Evolutionary conservation across 2,888 invertebrate species (phyloP), one percentile per base, ranked within the genome.

Genomic region (Hydriomena furcata): DNA sequence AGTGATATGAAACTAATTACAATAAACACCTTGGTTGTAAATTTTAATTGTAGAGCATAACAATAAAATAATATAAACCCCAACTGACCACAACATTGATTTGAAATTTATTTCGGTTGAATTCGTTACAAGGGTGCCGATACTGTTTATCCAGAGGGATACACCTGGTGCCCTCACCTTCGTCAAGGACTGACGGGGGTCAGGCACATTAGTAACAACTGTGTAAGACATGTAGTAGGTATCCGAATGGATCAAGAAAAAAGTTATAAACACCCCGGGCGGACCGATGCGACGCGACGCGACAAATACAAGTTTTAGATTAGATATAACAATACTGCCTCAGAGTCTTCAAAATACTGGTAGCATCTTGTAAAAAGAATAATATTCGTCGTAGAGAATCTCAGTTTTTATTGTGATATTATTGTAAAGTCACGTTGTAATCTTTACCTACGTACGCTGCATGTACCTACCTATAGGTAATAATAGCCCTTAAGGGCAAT

Each of bases 121-220:
- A 77, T 79, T 73, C 68, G 72, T 74, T 68, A 70, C 65, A 67
- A 60, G 60, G 59, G 60, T 70, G 72, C 76, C 76, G 76, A 79
- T 76, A 73, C 69, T 63, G 64, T 61, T 66, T 65, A 66, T 67
- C 66, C 66, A 66, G 66, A 71, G 64, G 62, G 66, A 61, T 62
- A 68, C 76, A 79, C 79, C 79, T 79, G 77, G 68, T 66, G 66
- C 71, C 61, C 63, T 72, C 74, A 82, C 83, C 84, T 79, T 73
- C 83, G 77, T 82, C 83, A 79, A 63, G 66, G 55, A 61, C 66
- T 79, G 80, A 80, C 77, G 73, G 63, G 79, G 81, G 79, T 79
- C 65, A 65, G 65, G 68, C 68, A 71, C 76, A 79, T 81, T 82
- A 78, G 76, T 80, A 79, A 79, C 82, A 77, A 76, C 73, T 82